phyloP scores from a whole-genome alignment of 2,888 invertebrate species.

The Penaeus monodon region DNA sequence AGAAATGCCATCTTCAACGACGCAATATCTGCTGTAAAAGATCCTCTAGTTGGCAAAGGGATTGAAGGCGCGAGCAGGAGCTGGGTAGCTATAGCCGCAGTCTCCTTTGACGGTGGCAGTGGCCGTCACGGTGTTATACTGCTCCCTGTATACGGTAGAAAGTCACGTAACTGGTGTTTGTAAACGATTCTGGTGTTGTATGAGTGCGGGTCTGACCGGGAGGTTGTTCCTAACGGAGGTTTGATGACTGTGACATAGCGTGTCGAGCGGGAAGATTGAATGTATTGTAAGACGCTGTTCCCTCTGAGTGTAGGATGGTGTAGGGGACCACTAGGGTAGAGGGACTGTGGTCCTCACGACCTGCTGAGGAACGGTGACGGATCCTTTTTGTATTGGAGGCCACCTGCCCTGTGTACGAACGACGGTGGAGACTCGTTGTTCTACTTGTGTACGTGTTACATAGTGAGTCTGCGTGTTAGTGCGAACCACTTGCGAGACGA shows the following conservation, averaged over 20 bases:
- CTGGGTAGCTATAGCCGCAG: slow-evolving; percentile 22
- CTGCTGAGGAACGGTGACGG: slow-evolving; percentile 41
- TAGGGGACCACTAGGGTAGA: slow-evolving; percentile 35
- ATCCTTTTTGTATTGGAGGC: slow-evolving; percentile 38
- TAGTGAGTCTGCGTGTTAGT: slow-evolving; percentile 42
- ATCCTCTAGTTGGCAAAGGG: background rate
- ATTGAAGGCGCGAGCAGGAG: background rate
- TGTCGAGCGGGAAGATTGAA: slow-evolving; percentile 42
- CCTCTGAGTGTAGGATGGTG: slow-evolving; percentile 39
- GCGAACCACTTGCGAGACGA: slow-evolving; percentile 44
- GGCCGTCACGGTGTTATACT: slow-evolving; percentile 19
- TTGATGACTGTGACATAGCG: slow-evolving; percentile 34
- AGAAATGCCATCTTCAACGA: no score
- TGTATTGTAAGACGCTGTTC: slow-evolving; percentile 33
- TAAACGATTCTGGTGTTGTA: slow-evolving; percentile 34
- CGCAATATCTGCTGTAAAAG: no score
- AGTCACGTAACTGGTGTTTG: slow-evolving; percentile 54
- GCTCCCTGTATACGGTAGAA: slow-evolving; percentile 47
- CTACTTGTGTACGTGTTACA: slow-evolving; percentile 40
- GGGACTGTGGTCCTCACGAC: slow-evolving; percentile 33
- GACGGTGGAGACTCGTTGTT: slow-evolving; percentile 46
- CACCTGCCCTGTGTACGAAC: slow-evolving; percentile 31
- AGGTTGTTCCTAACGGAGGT: slow-evolving; percentile 24
- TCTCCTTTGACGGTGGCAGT: slow-evolving; percentile 15
- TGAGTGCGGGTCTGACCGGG: slow-evolving; percentile 42